phyloP scores from a whole-genome alignment of 2,113 vertebrate genomes.

The Agelaius tricolor region DNA sequence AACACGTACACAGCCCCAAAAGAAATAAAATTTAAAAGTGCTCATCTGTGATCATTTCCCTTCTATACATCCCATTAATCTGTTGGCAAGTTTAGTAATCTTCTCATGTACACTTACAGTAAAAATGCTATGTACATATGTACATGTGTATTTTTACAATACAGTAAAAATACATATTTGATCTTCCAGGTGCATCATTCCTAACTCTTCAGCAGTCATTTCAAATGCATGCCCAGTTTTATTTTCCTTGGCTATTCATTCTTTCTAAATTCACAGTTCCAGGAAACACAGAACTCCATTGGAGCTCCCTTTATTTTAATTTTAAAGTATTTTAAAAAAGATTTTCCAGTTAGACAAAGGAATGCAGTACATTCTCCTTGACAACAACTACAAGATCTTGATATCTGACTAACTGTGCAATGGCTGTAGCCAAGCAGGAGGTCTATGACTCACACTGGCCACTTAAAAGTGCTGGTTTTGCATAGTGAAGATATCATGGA shows the following conservation, averaged over 20 bases:
- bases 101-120: not conserved
- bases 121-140: not conserved
- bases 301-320: not conserved
- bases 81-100: not conserved
- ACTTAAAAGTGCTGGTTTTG: not conserved
- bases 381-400: not conserved
- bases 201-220: not conserved
- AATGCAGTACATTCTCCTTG: not conserved
- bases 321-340: not conserved
- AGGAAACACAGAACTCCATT: not conserved
- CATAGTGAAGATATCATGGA: rapidly evolving
- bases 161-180: not conserved
- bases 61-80: not conserved
- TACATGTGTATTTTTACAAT: not conserved
- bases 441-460: not conserved
- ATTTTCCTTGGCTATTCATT: not conserved
- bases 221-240: not conserved
- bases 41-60: not conserved
- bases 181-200: not conserved
- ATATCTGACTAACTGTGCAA: not conserved
- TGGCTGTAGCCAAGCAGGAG: not conserved
- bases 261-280: not conserved
- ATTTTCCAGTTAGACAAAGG: not conserved
- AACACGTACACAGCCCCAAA: not conserved
- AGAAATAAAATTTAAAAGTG: not conserved